Base-by-base conservation (phyloP, 2,888 invertebrate genomes). In the Colostygia pectinataria region DNA sequence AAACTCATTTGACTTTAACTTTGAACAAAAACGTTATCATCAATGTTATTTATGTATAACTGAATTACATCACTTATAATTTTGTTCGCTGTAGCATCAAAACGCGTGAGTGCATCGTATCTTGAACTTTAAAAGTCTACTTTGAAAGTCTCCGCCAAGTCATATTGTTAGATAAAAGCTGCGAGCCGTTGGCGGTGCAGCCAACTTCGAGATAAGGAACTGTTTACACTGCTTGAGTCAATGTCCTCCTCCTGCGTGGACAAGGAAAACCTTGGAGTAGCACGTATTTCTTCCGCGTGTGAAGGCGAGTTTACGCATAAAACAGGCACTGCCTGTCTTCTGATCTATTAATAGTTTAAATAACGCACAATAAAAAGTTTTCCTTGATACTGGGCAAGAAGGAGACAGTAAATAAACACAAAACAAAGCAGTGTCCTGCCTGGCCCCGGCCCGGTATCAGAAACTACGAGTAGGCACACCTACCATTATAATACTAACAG, bases 191-290 rank as follows among this genome's bases (percentile, higher is more conserved):
- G 75, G 71, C 74, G 42, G 60, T 72, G 76, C 74, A 74, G 73
- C 74, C 74, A 80, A 82, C 77, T 79, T 81, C 71, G 72, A 88
- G 90, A 90, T 90, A 90, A 90, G 89, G 85, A 87, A 87, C 83
- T 90, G 89, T 90, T 89, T 90, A 90, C 90, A 85, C 82, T 86
- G 74, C 81, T 85, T 86, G 80, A 86, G 90, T 90, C 90, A 90
- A 89, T 86, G 90, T 87, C 90, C 90, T 89, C 86, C 80, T 85
- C 76, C 78, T 76, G 81, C 68, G 66, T 67, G 72, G 55, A 87
- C 79, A 83, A 76, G 85, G 81, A 88, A 89, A 89, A 83, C 90
- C 85, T 85, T 88, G 86, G 84, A 87, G 86, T 70, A 65, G 66
- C 55, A 51, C 42, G 65, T 64, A 68, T 63, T 63, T 71, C 78